Evolutionary conservation across 2,113 vertebrate species (phyloP), one percentile per base, ranked within the genome.

Genomic region (Hyperopisus bebe): DNA sequence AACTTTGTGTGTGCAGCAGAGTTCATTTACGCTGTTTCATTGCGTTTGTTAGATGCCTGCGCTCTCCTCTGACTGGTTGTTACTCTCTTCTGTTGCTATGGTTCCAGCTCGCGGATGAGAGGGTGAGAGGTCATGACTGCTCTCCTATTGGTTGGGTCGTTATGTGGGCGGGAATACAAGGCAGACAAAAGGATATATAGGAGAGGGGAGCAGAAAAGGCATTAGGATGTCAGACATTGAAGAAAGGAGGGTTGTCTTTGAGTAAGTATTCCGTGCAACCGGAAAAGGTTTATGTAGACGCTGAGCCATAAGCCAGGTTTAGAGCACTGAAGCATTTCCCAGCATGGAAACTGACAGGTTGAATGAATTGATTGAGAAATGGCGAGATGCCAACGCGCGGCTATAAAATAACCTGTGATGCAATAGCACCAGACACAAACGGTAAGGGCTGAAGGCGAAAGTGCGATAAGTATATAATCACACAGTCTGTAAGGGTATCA

Each of bases 21-120:
- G 24, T 27, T 53, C 48, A 10, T 51, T 31, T 48, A n/a, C 42
- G 27, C 53, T n/a, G 51, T 89, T 89, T 85, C 21, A 85, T 84
- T 85, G 31, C 39, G 55, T 90, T 47, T 90, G 83, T 48, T 62
- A 50, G 53, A 87, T 55, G 27, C 42, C 19, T 21, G 58, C 24
- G 27, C 83, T 70, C n/a, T 74, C 9, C 19, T 55, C n/a, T 50
- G 50, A 90, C 70, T 90, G 83, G 89, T 66, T 53, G 85, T 10
- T 39, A 42, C 84, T 13, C 51, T 90, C 27, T 19, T 51, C 89
- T 90, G 89, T 90, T 90, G 89, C 89, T 83, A 90, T 90, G 89
- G 89, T 87, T 48, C 53, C 42, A 90, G 24, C 39, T 44, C 9
- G 83, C 58, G 21, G 83, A 70, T 86, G 83, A 87, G 21, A n/a